Evolutionary conservation across 2,797 vertebrate species (phyloP), one percentile per base, ranked within the genome.

Genomic region (Lophius americanus): DNA sequence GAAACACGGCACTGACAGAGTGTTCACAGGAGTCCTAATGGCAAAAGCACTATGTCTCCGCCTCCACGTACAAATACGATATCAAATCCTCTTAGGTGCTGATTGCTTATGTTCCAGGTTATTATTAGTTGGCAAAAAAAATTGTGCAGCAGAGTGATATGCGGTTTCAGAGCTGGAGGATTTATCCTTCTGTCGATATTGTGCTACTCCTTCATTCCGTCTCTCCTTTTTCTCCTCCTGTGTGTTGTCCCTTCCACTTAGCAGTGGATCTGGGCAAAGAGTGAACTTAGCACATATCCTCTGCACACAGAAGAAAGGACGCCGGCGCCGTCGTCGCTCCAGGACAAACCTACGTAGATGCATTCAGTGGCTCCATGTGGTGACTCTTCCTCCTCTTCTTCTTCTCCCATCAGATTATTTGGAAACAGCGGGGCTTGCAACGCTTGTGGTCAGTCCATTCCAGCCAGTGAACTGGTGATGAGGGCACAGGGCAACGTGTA

Each of bases 401-500:
- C 6, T 23, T 47, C 37, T 39, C 6, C 6, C 10, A 33, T 44
- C 92, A 99, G 98, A 95, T 97, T 99, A 97, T 99, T 99, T 89
- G 98, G 98, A 67, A 98, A 96, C 91, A 99, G 97, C 3, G 98
- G 98, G 51, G 97, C 97, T 60, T 99, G 97, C 95, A 99, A 96
- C 32, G 98, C 98, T 55, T 99, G 97, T 58, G 97, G 97, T 91
- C 97, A 98, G 94, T 98, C 98, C 55, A 99, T 99, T 84, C 98
- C 97, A 83, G 97, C 98, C 78, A 99, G 97, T 2, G 97, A 99
- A 88, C 94, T 99, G 87, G 98, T 99, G 92, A 99, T 99, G 98
- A 95, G 96, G 91, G 96, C 97, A 51, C 98, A 99, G 91, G 97
- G 97, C 91, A 99, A 98, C 42, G 98, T 99, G 85, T 99, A 98